These are phyloP conservation scores for Volucella bombylans DNA, from an alignment of 2,888 invertebrate genomes.

Conservation along the genomic window DNA sequence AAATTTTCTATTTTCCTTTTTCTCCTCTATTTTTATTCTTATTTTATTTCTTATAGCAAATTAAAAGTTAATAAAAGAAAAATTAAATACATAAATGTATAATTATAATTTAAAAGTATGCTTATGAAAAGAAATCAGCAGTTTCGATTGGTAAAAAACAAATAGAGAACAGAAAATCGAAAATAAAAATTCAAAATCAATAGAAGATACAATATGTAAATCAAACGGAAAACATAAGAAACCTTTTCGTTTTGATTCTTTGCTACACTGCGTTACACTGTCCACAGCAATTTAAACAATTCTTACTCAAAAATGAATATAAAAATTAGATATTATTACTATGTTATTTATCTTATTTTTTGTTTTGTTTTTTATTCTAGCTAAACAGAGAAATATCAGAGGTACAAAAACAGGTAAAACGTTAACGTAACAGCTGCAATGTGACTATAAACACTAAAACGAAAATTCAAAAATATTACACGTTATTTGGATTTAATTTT, in stretches of 20 bases:
- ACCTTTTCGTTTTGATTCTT: constrained; percentile 69
- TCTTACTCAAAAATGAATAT: constrained; percentile 58
- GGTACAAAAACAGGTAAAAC: constrained; percentile 67
- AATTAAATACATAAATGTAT: constrained; percentile 29
- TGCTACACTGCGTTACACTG: constrained; percentile 77
- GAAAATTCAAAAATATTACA: constrained; percentile 57
- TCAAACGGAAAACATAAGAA: constrained; percentile 39
- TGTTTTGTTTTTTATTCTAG: constrained; percentile 48
- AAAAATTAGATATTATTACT: constrained; percentile 43
- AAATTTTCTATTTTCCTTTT: constrained; percentile 18
- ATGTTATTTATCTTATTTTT: background rate
- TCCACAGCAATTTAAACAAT: constrained; percentile 76
- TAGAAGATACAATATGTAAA: constrained; percentile 27
- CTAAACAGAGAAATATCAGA: constrained; percentile 69
- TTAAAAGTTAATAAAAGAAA: constrained; percentile 29
- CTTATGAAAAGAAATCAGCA: no score
- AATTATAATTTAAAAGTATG: constrained; percentile 18
- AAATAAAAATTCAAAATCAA: constrained; percentile 32
- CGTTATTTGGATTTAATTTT: constrained; percentile 46
- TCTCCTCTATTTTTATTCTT: constrained; percentile 18
- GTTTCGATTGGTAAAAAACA: constrained; percentile 45
- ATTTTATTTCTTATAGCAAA: constrained; percentile 28
- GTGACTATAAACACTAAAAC: constrained; percentile 41
- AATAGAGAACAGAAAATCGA: background rate
- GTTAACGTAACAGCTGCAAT: constrained; percentile 61